These are phyloP conservation scores for Agriopis aurantiaria DNA, from an alignment of 2,888 invertebrate species.

Conservation along the genomic window DNA sequence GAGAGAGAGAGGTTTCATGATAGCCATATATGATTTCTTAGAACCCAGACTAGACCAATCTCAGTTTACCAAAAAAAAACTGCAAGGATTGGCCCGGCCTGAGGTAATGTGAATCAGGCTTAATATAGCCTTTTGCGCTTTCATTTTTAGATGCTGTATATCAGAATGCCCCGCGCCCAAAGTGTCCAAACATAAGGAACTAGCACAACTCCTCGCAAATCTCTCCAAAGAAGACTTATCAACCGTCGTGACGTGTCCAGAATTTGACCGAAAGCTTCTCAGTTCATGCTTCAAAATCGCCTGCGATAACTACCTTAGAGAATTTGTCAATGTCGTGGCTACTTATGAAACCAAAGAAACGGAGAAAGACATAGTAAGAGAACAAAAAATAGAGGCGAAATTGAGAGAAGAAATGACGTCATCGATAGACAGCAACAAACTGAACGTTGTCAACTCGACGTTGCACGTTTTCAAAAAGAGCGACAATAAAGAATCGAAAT, in stretches of 20 bases:
- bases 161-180: conserved; percentile 62
- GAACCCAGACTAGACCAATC: no score
- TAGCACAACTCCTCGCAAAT: conserved; percentile 69
- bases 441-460: conserved; percentile 71
- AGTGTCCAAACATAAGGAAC: conserved; percentile 67
- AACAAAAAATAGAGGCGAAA: conserved; percentile 62
- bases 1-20: no score
- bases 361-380: conserved; percentile 67
- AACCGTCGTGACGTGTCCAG: conserved; percentile 77
- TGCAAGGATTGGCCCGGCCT: no score
- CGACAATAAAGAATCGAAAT: conserved; percentile 79
- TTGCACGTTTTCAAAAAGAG: conserved; percentile 78
- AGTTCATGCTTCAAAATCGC: conserved; percentile 81
- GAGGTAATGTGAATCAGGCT: no score
- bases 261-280: conserved; percentile 83
- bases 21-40: no score
- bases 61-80: no score
- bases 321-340: conserved; percentile 68
- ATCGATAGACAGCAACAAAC: conserved; percentile 77
- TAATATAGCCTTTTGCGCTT: neutral
- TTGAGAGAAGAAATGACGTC: conserved; percentile 70
- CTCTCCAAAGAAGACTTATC: conserved; percentile 72
- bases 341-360: conserved; percentile 71
- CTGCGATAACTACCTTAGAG: conserved; percentile 78
- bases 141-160: conserved; percentile 75